A percentile compares a stretch with the other conserved stretches of the same genome.
Conservation (phyloP, 2,797 vertebrate species). For the Micrastur ruficollis region DNA sequence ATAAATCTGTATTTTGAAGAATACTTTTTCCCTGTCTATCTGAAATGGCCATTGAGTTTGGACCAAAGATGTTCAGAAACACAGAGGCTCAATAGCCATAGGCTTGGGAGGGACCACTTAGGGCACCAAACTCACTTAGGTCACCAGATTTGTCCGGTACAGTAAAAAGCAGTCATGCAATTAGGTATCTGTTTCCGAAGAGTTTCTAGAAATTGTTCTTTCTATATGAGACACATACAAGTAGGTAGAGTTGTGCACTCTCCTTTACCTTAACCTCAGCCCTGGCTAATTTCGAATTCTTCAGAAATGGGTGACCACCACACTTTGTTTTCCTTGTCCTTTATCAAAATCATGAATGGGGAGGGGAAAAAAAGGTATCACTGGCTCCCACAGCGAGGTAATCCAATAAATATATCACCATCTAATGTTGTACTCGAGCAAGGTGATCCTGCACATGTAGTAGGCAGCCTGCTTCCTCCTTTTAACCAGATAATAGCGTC, state of each 20-base stretch:
- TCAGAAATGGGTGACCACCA: neutral
- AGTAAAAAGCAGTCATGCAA: neutral
- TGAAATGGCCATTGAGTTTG: neutral
- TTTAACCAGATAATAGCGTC: neutral
- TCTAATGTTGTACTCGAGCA: neutral
- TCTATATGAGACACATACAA: neutral
- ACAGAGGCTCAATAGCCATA: rapidly evolving
- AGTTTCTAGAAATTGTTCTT: neutral
- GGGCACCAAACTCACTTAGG: neutral
- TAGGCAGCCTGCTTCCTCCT: neutral
- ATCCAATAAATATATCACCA: neutral
- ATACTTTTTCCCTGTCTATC: neutral
- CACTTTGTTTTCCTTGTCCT: neutral
- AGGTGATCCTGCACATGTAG: rapidly evolving
- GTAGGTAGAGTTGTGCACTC: neutral
- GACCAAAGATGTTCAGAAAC: neutral
- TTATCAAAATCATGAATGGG: neutral
- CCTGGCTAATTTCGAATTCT: neutral
- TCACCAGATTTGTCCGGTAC: neutral
- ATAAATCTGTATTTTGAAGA: neutral
- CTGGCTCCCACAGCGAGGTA: neutral
- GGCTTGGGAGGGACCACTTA: neutral
- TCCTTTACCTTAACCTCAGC: neutral
- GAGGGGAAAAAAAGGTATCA: neutral
- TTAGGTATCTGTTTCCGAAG: neutral